Base-by-base conservation (phyloP, 1,140 invertebrate species). In the Xylocopa sonorina region DNA sequence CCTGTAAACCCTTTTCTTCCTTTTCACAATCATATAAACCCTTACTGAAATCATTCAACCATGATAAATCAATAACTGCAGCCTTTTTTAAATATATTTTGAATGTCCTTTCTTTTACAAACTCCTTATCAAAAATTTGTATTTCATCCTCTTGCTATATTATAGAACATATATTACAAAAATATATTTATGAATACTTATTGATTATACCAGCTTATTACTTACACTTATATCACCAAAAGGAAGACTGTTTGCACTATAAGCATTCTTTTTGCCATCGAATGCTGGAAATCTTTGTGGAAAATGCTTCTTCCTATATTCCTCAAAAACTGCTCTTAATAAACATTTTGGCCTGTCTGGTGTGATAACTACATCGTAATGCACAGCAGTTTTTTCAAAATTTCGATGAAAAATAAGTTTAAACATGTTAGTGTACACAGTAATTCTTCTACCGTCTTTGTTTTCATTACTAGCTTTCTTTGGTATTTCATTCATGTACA, bases 181-280 rank as follows among this genome's bases (percentile, higher is more conserved):
- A 67, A 18, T 46, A 51, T 7, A 38, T 60, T 18, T 43, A n/a
- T 24, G 9, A 3, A 57, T 1, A 32, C 27, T 32, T 29, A 55
- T 51, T 1, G n/a, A 51, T 16, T 18, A 50, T 68, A 34, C 24
- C 38, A 62, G 63, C 66, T 50, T 21, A 63, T 55, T 76, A 85
- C 80, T 80, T 87, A 90, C 89, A 51, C 75, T 71, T 12, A 34
- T 14, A 32, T 84, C 41, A 0, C 73, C 53, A 18, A 89, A 78
- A 32, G 91, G 90, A 57, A 93, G 69, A 2, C 86, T 10, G 34
- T 60, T 76, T 41, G 83, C 85, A 53, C 90, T 94, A 88, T 95
- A 96, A 32, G 95, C 90, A 90, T 95, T 96, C 78, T 95, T 95
- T 29, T 92, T 94, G 9, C 96, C 96, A 93, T 97, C 96, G 93